phyloP scores from a whole-genome alignment of 2,113 vertebrate genomes.

The Menidia beryllina region DNA sequence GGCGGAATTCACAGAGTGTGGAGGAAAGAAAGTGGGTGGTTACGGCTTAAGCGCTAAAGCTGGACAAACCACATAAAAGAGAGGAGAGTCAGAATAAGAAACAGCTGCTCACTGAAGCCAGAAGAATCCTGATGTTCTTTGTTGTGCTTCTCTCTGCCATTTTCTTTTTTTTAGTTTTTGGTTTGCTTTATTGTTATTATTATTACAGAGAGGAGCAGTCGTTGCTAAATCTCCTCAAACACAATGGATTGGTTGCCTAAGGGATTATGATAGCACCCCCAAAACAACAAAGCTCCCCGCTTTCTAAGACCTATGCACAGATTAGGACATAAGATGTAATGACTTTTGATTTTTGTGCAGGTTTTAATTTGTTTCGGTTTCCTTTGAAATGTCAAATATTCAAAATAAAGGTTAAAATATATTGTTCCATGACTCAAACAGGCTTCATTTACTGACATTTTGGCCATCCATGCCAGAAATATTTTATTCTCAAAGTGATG shows the following conservation, averaged over 20 bases:
- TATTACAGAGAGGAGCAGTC: neutral
- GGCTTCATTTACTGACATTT: constrained; percentile 7
- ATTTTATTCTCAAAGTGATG: neutral
- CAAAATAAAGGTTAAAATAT: constrained; percentile 5
- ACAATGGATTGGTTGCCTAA: constrained; percentile 21
- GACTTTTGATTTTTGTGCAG: constrained; percentile 24
- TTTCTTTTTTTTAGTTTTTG: neutral
- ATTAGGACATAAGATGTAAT: constrained; percentile 24
- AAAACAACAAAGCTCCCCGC: constrained; percentile 22
- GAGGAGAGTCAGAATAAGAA: constrained; percentile 39
- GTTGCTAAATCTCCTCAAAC: constrained; percentile 18
- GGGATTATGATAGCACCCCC: constrained; percentile 18
- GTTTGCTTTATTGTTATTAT: neutral
- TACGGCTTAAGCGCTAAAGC: constrained; percentile 40
- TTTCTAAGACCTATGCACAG: constrained; percentile 23
- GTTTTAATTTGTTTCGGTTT: constrained; percentile 17
- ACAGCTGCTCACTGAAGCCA: constrained; percentile 33
- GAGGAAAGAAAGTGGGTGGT: constrained; percentile 21
- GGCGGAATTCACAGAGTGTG: constrained; percentile 41
- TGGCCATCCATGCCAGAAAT: neutral
- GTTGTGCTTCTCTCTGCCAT: constrained; percentile 34
- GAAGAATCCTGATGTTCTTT: constrained; percentile 38
- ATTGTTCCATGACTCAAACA: neutral
- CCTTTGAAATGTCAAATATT: constrained; percentile 20
- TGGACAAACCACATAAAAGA: constrained; percentile 51